Base-by-base conservation (phyloP, 1,140 invertebrate species). In the Heliconius himera region DNA sequence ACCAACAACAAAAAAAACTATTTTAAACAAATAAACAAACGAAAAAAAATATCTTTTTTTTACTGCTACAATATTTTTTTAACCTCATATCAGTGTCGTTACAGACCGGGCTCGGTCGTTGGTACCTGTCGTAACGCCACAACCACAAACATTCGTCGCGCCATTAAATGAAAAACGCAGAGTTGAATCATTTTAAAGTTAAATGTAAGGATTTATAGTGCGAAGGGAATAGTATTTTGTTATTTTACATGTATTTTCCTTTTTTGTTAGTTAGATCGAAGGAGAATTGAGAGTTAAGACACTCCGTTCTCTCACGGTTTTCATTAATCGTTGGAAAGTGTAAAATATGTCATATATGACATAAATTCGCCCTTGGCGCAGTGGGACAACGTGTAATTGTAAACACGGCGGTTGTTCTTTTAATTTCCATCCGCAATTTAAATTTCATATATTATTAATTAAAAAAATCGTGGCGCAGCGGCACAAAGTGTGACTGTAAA, bases 11-110 rank as follows among this genome's bases (percentile, higher is more conserved):
- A 41, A 46, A 16, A 13, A 46, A 13, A 46, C 13, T 1, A 46
- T 46, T 46, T 46, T 18, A 51, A 18, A 20, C 18, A 49, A 16
- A 49, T 18, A 49, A 49, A 49, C 49, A 49, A 18, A 49, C 38
- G 38, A 13, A 1, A 1, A 49, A 18, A 49, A 16, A 49, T 13
- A 49, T 49, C 26, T 26, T 49, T 51, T 51, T 51, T 29, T 13
- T 13, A 29, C 3, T 13, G 3, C 11, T 11, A 66, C 11, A 8
- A 60, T 66, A 26, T 66, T 26, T 66, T 66, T 66, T 66, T 16
- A 66, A 66, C 60, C 60, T 29, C 60, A 66, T 29, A 66, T 66
- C 60, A 66, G 26, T 66, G 60, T 66, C 60, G 60, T 66, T 66
- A 66, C 60, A 26, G 60, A 11, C 1, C 26, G 60, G 26, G 60